Conservation (phyloP, 2,797 vertebrate genomes). For the Sebastes itinus region DNA sequence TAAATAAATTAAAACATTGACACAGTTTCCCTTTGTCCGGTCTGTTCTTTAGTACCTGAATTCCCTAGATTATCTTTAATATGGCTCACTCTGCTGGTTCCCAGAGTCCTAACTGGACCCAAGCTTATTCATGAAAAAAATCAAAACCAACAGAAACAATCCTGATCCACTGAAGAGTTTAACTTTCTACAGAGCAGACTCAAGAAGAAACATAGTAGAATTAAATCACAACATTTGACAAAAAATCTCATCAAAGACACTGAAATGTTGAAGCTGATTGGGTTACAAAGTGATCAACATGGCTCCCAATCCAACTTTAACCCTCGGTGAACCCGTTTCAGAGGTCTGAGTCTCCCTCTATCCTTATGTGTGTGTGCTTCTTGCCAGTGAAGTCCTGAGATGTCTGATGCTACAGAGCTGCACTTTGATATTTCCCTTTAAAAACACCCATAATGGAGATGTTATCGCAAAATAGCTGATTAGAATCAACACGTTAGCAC, state of each 20-base stretch:
- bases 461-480: constrained; percentile 1
- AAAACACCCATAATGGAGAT: background rate
- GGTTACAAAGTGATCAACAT: background rate
- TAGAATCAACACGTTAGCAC: constrained; percentile 2
- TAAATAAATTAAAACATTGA: constrained; percentile 45
- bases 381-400: constrained; percentile 6
- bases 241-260: background rate
- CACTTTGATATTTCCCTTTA: constrained; percentile 20
- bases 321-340: background rate
- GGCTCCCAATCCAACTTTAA: background rate
- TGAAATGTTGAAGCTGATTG: background rate
- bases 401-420: constrained; percentile 4
- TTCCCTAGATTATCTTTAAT: background rate
- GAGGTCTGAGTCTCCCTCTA: background rate
- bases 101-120: background rate
- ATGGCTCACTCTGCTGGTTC: background rate
- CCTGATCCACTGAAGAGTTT: background rate
- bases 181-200: background rate
- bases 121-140: constrained; percentile 9
- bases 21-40: background rate
- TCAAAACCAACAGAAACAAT: background rate
- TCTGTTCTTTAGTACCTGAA: background rate
- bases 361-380: background rate
- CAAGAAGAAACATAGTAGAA: background rate
- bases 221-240: background rate